Conservation (phyloP, 2,113 vertebrate genomes). For the Dicrurus megarhynchus region DNA sequence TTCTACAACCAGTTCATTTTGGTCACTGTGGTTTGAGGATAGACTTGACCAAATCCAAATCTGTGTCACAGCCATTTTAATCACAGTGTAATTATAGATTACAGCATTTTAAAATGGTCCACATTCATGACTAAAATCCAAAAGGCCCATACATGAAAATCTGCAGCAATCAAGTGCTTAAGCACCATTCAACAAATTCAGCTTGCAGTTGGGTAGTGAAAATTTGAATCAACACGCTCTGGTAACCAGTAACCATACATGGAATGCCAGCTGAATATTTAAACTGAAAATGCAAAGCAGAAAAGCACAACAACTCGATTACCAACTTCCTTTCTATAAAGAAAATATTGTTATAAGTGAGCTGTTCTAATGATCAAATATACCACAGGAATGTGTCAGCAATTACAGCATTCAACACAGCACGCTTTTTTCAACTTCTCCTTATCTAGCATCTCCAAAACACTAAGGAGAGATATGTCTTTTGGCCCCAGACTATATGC, state of each 20-base stretch:
- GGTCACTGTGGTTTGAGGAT: slow-evolving; percentile 35
- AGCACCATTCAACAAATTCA: slow-evolving; percentile 25
- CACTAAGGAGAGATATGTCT: not conserved
- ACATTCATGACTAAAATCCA: slow-evolving; percentile 5
- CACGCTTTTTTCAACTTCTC: not conserved
- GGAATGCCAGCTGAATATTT: not conserved
- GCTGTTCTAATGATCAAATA: slow-evolving; percentile 44
- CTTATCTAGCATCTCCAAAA: slow-evolving; percentile 43
- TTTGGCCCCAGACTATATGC: not conserved
- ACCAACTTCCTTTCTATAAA: slow-evolving; percentile 56
- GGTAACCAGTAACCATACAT: slow-evolving; percentile 25
- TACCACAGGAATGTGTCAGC: slow-evolving; percentile 47
- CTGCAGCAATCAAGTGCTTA: slow-evolving; percentile 30
- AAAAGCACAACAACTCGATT: slow-evolving; percentile 53
- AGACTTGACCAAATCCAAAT: slow-evolving; percentile 11
- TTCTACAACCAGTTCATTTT: slow-evolving; percentile 48
- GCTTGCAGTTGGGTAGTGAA: slow-evolving; percentile 24
- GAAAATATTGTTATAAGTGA: slow-evolving; percentile 61
- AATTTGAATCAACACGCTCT: slow-evolving; percentile 49
- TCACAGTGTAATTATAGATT: not conserved
- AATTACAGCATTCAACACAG: slow-evolving; percentile 32
- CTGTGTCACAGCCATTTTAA: slow-evolving; percentile 27
- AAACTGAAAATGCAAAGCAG: slow-evolving; percentile 36
- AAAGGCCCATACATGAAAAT: not conserved
- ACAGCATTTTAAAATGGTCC: slow-evolving; percentile 1